A percentile compares a stretch with the other conserved stretches of the same genome.
These are phyloP conservation scores for Morphnarchus princeps DNA, from an alignment of 2,113 vertebrate genomes.

Conservation along the genomic window DNA sequence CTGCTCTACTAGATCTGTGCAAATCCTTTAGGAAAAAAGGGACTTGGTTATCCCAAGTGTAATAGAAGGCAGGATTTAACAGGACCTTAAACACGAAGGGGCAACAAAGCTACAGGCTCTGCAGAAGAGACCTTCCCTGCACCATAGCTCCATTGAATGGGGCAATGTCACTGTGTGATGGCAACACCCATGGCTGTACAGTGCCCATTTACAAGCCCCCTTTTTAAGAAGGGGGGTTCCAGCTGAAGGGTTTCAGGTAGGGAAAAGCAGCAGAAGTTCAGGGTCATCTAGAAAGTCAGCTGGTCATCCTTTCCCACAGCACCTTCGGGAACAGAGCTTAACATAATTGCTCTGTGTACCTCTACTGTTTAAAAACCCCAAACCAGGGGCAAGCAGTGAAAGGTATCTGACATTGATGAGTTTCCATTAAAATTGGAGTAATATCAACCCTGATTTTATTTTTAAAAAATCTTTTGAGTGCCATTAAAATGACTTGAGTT, in stretches of 20 bases:
- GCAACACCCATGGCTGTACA: accelerated
- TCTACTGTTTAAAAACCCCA: not conserved
- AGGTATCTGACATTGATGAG: not conserved
- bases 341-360: not conserved
- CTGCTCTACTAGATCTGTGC: not conserved
- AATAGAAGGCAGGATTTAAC: not conserved
- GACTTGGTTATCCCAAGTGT: not conserved
- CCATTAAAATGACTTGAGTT: not conserved
- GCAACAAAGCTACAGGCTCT: not conserved
- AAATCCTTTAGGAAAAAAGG: not conserved
- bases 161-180: not conserved
- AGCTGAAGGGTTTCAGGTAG: not conserved
- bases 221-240: not conserved
- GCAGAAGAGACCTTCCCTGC: accelerated
- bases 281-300: not conserved
- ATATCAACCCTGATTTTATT: not conserved
- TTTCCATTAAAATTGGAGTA: not conserved
- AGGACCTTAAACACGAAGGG: not conserved
- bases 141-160: not conserved
- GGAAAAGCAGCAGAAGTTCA: not conserved
- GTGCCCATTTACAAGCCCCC: not conserved
- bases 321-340: not conserved
- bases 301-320: not conserved
- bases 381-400: not conserved
- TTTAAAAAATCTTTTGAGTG: not conserved